phyloP scores from a whole-genome alignment of 2,113 vertebrate genomes.

The Lycocorax pyrrhopterus region DNA sequence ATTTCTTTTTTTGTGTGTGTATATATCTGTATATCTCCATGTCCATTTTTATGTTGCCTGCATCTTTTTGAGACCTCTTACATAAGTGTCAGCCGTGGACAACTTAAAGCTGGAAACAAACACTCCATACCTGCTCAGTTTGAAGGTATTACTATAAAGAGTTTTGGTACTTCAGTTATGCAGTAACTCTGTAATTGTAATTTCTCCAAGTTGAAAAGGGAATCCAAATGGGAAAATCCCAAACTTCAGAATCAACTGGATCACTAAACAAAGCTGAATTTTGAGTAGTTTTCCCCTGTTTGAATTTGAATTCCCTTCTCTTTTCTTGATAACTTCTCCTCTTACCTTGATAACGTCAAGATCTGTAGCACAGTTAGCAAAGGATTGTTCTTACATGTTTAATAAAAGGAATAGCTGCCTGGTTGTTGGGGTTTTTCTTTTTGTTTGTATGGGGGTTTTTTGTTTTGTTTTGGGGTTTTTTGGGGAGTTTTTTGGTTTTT shows the following conservation, averaged over 20 bases:
- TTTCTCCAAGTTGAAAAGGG: neutral
- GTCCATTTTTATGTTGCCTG: neutral
- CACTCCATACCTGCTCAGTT: neutral
- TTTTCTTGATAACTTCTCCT: neutral
- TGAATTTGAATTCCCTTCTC: neutral
- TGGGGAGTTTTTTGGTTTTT: neutral
- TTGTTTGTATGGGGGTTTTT: neutral
- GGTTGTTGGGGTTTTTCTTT: neutral
- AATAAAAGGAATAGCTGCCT: neutral
- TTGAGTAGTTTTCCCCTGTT: neutral
- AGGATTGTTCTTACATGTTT: neutral
- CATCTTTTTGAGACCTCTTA: neutral
- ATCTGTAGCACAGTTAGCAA: neutral
- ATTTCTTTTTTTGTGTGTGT: fast-evolving
- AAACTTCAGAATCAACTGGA: neutral
- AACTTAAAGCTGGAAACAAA: neutral
- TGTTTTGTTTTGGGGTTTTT: neutral
- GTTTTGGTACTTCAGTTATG: neutral
- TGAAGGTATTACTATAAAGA: neutral
- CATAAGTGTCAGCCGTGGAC: neutral
- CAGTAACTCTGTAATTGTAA: neutral
- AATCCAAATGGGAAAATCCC: neutral
- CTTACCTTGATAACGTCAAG: neutral
- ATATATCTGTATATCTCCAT: fast-evolving
- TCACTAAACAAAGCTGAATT: neutral